phyloP scores from a whole-genome alignment of 1,140 invertebrate species.

The Zelostemma sp. region DNA sequence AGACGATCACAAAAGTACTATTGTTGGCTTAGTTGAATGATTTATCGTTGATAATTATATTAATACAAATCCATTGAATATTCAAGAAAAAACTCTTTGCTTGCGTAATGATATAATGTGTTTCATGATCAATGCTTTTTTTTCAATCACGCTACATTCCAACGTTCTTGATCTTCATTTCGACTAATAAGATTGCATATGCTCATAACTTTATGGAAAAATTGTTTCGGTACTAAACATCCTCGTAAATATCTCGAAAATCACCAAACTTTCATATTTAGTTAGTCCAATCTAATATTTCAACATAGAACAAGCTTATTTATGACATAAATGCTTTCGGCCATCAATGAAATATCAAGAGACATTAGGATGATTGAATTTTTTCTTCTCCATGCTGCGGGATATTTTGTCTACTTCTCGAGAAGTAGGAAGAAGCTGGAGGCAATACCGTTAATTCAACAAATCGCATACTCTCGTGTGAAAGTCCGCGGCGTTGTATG shows the following conservation, averaged over 20 bases:
- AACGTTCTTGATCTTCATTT: background rate
- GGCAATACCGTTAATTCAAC: conserved; percentile 44
- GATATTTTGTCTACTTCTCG: conserved; percentile 2
- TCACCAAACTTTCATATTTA: too few species aligned
- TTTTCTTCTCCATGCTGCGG: background rate
- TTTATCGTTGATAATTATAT: conserved; percentile 44
- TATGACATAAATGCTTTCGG: too few species aligned
- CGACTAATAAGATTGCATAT: too few species aligned
- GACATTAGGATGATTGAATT: conserved; percentile 35
- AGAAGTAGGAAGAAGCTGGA: conserved; percentile 11
- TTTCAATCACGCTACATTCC: background rate
- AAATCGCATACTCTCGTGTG: conserved; percentile 45
- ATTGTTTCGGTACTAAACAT: too few species aligned
- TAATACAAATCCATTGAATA: conserved; percentile 44
- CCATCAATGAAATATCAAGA: conserved; percentile 1
- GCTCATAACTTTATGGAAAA: too few species aligned
- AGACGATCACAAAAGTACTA: conserved; percentile 40
- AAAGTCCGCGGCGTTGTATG: conserved; percentile 28
- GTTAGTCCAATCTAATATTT: too few species aligned
- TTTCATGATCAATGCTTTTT: conserved; percentile 51
- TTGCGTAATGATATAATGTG: conserved; percentile 47
- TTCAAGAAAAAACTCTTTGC: conserved; percentile 40
- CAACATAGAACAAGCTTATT: too few species aligned
- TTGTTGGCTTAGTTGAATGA: conserved; percentile 42
- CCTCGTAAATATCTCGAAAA: too few species aligned